Evolutionary conservation across 2,888 invertebrate genomes (phyloP).

Genomic region (Mythimna loreyi): DNA sequence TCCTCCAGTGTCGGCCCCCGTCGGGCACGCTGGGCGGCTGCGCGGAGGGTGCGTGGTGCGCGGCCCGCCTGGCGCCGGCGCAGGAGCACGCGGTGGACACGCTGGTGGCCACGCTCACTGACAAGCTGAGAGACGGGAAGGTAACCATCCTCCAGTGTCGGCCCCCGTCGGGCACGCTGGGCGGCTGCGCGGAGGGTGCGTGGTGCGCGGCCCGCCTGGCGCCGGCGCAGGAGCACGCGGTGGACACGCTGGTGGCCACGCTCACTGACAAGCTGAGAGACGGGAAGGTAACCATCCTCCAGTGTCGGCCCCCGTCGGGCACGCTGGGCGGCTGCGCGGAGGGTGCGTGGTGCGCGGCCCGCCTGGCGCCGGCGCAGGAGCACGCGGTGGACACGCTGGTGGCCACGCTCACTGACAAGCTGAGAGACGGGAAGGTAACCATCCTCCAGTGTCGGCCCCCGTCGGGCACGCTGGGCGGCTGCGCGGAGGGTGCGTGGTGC

Average conservation of each 20-base stretch:
- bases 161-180: conserved; percentile 88
- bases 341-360: too few species aligned
- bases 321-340: conserved; percentile 65
- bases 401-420: conserved; percentile 2
- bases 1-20: not conserved
- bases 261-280: conserved; percentile 1
- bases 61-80: not conserved
- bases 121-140: conserved; percentile 76
- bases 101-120: conserved; percentile 4
- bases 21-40: not conserved
- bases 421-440: conserved; percentile 79
- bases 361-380: not conserved
- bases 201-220: too few species aligned
- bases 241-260: not conserved
- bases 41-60: too few species aligned
- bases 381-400: not conserved
- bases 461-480: conserved; percentile 80
- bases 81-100: not conserved
- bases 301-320: conserved; percentile 89
- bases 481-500: too few species aligned
- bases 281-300: conserved; percentile 84
- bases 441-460: conserved; percentile 88
- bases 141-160: conserved; percentile 83
- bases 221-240: not conserved
- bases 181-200: too few species aligned